A percentile compares a stretch with the other conserved stretches of the same genome.
Conservation (phyloP, 2,113 vertebrate genomes). For the Amazona guildingii region DNA sequence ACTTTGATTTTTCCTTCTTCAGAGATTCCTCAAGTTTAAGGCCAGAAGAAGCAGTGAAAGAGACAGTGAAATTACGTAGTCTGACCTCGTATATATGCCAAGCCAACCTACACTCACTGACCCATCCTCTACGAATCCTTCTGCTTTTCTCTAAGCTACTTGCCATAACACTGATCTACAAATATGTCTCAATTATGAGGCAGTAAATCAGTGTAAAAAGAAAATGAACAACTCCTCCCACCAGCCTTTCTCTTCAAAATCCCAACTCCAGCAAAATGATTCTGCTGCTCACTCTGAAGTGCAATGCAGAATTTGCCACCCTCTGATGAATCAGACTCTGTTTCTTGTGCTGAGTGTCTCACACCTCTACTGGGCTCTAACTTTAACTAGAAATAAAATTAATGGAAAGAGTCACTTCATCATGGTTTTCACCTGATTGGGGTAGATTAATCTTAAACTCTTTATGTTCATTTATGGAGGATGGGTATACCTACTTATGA, state of each 20-base stretch:
- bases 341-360: background rate
- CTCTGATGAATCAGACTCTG: background rate
- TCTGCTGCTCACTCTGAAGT: background rate
- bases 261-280: background rate
- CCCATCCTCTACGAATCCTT: background rate
- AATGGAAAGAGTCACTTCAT: background rate
- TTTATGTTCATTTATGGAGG: background rate
- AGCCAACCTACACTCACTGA: background rate
- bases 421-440: background rate
- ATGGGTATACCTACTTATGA: background rate
- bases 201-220: background rate
- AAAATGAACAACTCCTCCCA: background rate
- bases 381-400: background rate
- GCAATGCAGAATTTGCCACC: background rate
- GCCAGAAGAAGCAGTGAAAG: background rate
- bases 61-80: background rate
- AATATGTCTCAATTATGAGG: background rate
- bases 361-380: background rate
- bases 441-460: background rate
- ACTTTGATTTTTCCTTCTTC: background rate
- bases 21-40: background rate
- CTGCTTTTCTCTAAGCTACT: background rate
- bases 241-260: background rate
- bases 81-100: background rate
- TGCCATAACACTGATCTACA: background rate